These are phyloP conservation scores for Zaprionus tsacasi DNA, from an alignment of 1,140 invertebrate species.

Conservation along the genomic window DNA sequence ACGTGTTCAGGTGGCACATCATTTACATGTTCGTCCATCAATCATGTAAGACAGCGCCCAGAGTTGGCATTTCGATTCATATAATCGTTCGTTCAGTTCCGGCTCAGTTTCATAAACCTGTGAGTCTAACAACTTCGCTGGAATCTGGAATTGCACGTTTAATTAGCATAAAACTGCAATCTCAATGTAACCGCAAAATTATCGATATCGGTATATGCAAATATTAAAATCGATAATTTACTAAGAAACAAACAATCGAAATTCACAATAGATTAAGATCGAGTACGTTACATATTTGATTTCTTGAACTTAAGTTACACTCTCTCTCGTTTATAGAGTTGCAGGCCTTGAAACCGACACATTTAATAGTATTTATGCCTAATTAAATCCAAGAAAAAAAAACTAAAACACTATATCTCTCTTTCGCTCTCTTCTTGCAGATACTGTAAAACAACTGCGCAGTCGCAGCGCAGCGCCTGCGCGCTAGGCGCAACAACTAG, in stretches of 20 bases:
- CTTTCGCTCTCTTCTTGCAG: slow-evolving; percentile 49
- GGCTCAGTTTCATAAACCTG: slow-evolving; percentile 19
- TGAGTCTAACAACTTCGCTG: slow-evolving; percentile 7
- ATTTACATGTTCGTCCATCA: slow-evolving; percentile 37
- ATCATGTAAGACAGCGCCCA: slow-evolving; percentile 36
- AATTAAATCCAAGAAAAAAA: slow-evolving; percentile 7
- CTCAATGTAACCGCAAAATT: neutral
- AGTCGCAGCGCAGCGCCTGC: slow-evolving; percentile 53
- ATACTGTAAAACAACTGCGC: slow-evolving; percentile 48
- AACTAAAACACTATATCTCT: neutral
- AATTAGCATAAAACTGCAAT: slow-evolving; percentile 21
- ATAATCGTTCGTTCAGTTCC: slow-evolving; percentile 34
- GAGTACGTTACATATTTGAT: neutral
- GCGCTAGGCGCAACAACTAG: slow-evolving; percentile 42
- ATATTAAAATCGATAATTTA: neutral
- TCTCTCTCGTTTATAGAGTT: neutral
- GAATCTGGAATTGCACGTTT: slow-evolving; percentile 20
- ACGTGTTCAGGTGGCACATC: slow-evolving; percentile 25
- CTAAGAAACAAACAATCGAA: neutral
- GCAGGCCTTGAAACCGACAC: slow-evolving; percentile 8
- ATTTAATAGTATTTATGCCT: slow-evolving; percentile 11
- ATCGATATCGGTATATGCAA: neutral
- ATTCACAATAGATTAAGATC: neutral
- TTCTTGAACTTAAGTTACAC: neutral
- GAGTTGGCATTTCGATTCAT: slow-evolving; percentile 6